These are phyloP conservation scores for Caranx melampygus DNA, from an alignment of 2,113 vertebrate species.

Conservation along the genomic window DNA sequence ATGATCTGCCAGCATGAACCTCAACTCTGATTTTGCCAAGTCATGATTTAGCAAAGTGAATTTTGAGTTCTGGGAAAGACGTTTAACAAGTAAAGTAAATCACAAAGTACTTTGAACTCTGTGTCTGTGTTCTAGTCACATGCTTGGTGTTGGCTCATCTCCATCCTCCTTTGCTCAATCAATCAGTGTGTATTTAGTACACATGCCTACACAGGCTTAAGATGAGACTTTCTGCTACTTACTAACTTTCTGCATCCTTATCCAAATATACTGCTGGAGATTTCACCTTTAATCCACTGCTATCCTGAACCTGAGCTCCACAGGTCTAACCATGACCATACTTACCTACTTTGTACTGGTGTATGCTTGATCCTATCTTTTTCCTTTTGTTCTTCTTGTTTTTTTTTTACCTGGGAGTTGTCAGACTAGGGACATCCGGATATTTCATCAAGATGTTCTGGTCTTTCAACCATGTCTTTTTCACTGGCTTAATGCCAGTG, in stretches of 20 bases:
- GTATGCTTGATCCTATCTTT: background rate
- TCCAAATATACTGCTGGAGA: background rate
- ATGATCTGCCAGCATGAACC: background rate
- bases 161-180: constrained; percentile 11
- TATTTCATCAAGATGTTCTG: background rate
- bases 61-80: background rate
- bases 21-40: background rate
- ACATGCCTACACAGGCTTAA: background rate
- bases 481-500: background rate
- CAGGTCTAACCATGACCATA: background rate
- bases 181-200: background rate
- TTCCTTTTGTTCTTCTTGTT: background rate
- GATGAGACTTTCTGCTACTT: background rate
- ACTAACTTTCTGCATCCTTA: background rate
- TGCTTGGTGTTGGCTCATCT: background rate
- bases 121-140: background rate
- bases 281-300: background rate
- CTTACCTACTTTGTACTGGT: background rate
- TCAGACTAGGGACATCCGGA: background rate
- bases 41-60: background rate
- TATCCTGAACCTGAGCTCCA: background rate
- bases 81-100: background rate
- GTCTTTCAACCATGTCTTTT: background rate
- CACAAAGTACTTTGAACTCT: background rate
- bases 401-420: background rate